These are phyloP conservation scores for Aquila chrysaetos DNA, from an alignment of 2,797 vertebrate genomes.

Conservation along the genomic window DNA sequence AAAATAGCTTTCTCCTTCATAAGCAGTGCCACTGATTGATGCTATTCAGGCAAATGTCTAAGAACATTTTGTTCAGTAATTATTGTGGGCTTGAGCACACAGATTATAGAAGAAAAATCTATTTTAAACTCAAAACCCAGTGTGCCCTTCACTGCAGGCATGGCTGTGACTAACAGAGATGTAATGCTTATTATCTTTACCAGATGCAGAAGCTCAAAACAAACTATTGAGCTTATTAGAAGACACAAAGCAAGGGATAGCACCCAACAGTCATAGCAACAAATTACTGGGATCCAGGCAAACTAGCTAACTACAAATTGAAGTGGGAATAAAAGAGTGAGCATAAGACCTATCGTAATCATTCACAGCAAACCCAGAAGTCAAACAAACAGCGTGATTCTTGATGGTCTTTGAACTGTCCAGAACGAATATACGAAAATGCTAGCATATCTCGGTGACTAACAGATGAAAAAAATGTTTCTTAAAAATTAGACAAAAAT, in stretches of 20 bases:
- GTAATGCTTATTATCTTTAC: conserved; percentile 60
- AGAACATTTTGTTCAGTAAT: conserved; percentile 53
- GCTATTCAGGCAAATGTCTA: conserved; percentile 47
- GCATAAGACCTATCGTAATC: not conserved
- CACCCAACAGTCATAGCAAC: conserved; percentile 52
- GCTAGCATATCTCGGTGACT: not conserved
- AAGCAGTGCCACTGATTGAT: conserved; percentile 46
- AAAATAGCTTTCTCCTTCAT: conserved; percentile 28
- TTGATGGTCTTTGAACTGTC: not conserved
- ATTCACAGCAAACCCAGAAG: not conserved
- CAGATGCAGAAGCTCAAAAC: conserved; percentile 53
- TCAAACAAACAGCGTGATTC: not conserved
- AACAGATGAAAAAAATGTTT: not conserved
- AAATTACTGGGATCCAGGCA: conserved; percentile 51
- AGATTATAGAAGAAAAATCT: conserved; percentile 44
- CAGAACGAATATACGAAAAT: not conserved
- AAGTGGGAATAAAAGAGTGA: not conserved
- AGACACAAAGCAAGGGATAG: conserved; percentile 40
- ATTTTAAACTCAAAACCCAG: conserved; percentile 59
- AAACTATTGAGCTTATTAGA: conserved; percentile 61
- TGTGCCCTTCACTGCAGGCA: conserved; percentile 4
- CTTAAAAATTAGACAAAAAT: not conserved
- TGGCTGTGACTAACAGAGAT: conserved; percentile 64
- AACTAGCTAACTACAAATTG: conserved; percentile 37
- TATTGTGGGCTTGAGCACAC: conserved; percentile 10